Percentiles rank a stretch among this genome's conserved stretches.
phyloP scores from a whole-genome alignment of 2,113 vertebrate genomes.

The Bubalus kerabau region DNA sequence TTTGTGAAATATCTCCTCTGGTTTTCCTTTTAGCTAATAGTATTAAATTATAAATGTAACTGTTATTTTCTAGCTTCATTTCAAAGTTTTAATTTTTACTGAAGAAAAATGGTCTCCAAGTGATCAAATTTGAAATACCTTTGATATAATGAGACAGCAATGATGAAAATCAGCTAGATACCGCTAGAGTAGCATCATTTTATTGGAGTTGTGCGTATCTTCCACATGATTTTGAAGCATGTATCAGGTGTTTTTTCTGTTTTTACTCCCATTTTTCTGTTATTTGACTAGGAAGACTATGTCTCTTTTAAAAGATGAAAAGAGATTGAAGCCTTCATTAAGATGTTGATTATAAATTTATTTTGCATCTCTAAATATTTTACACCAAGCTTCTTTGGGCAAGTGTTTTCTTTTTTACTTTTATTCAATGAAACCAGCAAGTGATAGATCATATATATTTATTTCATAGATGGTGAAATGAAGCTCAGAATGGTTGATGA shows the following conservation, averaged over 20 bases:
- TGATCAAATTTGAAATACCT: background rate
- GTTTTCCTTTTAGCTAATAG: background rate
- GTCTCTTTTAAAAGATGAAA: background rate
- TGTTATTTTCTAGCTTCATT: background rate
- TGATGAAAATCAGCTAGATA: background rate
- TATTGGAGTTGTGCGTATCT: fast-evolving
- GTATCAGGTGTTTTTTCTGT: background rate
- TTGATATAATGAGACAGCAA: background rate
- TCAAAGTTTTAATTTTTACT: background rate
- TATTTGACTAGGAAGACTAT: background rate
- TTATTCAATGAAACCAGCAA: background rate
- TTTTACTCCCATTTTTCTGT: background rate
- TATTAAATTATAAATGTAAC: background rate
- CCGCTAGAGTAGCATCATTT: background rate
- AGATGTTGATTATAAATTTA: background rate
- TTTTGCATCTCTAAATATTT: background rate
- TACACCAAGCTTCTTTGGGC: background rate
- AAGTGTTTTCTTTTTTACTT: background rate
- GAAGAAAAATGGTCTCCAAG: background rate
- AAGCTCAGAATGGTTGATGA: background rate
- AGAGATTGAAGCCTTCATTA: background rate
- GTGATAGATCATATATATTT: background rate
- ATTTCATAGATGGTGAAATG: background rate
- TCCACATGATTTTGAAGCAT: background rate
- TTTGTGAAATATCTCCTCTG: background rate